These are phyloP conservation scores for Drosophila rubida DNA, from an alignment of 2,888 invertebrate genomes.

Conservation along the genomic window DNA sequence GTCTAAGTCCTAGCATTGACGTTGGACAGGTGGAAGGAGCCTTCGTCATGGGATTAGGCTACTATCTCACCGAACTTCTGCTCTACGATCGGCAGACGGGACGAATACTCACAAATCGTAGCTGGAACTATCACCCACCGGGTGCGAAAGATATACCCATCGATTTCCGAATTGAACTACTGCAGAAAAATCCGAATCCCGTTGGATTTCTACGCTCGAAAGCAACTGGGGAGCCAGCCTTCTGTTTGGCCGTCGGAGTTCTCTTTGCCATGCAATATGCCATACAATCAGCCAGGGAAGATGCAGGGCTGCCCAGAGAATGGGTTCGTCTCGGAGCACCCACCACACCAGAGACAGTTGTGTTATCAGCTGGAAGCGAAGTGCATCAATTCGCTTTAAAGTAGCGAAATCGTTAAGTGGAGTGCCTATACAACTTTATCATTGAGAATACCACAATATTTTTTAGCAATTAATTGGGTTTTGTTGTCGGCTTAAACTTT, in stretches of 20 bases:
- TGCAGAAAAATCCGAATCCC: slow-evolving; percentile 86
- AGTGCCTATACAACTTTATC: too few relatives aligned
- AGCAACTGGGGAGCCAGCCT: slow-evolving; percentile 88
- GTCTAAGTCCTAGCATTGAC: slow-evolving; percentile 90
- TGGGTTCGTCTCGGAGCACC: slow-evolving; percentile 82
- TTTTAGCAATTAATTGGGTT: too few relatives aligned
- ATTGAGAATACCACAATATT: too few relatives aligned
- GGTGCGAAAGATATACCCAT: slow-evolving; percentile 92
- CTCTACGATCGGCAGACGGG: slow-evolving; percentile 88
- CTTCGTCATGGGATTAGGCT: slow-evolving; percentile 92
- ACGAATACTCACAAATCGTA: slow-evolving; percentile 89
- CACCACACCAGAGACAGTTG: slow-evolving; percentile 81
- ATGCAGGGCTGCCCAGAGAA: slow-evolving; percentile 86
- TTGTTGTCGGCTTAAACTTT: too few relatives aligned
- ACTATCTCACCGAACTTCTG: slow-evolving; percentile 90
- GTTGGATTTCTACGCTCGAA: slow-evolving; percentile 90
- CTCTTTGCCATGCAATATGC: slow-evolving; percentile 90
- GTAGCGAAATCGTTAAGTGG: neutral
- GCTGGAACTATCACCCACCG: slow-evolving; percentile 93
- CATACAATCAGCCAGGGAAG: slow-evolving; percentile 88
- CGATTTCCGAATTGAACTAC: slow-evolving; percentile 90
- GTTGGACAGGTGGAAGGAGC: slow-evolving; percentile 92
- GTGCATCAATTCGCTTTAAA: slow-evolving; percentile 37
- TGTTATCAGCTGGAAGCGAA: slow-evolving; percentile 70
- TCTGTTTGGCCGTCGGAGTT: slow-evolving; percentile 86